Base-by-base conservation (phyloP, 2,888 invertebrate genomes). In the Drosophila leonis region DNA sequence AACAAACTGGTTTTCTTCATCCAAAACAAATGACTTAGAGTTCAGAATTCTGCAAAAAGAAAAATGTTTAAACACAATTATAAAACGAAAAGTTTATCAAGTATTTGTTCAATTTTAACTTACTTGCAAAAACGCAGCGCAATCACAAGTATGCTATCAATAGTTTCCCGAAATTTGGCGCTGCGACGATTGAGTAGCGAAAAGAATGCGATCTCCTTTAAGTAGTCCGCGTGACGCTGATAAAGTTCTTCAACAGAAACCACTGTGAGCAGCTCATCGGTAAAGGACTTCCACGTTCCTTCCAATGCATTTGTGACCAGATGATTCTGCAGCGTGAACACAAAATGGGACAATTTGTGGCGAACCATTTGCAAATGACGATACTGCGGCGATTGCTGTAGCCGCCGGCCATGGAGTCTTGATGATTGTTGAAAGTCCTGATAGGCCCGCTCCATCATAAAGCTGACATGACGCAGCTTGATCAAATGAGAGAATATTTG, bases 401-500 rank as follows among this genome's bases (percentile, higher is more conserved):
- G 92, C 49, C 92, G 93, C 15, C 94, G 82, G 93, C 94, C 75
- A 92, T 93, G 60, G 54, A 94, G 92, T 87, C 95, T 95, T 0
- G 94, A 94, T 42, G 94, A 93, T 69, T 94, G 91, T 91, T 96
- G 96, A 39, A 97, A 75, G 76, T 94, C 95, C 94, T 95, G 93
- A 92, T 95, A 96, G 80, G 95, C 95, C 82, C 95, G 95, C 57
- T 96, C 95, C 46, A 97, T 91, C 18, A 96, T 95, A 95, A 96
- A 96, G 56, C 95, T 95, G n/a, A 97, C 95, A 63, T 97, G 94
- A 61, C 96, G 94, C 83, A 97, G 94, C 92, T 96, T 96, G 60
- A 97, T 90, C 42, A 97, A 92, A 91, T 96, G 96, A 88, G 95
- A 95, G 89, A 97, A 97, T 1, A 97, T 95, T 80, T 95, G 95